These are phyloP conservation scores for Ptychoptera contaminata DNA, from an alignment of 2,888 invertebrate genomes.

Conservation along the genomic window DNA sequence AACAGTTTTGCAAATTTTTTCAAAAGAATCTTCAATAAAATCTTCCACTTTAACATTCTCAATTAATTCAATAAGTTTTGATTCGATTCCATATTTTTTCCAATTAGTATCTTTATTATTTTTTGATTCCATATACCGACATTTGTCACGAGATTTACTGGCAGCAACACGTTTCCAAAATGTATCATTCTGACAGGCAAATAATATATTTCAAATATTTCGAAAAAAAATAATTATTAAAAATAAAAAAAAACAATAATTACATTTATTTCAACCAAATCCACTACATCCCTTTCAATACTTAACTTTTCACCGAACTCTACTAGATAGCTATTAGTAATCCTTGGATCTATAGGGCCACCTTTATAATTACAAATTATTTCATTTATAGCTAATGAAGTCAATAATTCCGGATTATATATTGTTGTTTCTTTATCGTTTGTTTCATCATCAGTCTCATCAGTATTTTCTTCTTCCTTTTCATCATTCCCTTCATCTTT, in stretches of 20 bases:
- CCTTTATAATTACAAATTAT: conserved; percentile 2
- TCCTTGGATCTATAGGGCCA: background rate
- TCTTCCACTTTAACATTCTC: conserved; percentile 2
- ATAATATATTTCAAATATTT: background rate
- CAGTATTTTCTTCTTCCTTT: background rate
- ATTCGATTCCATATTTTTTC: conserved; percentile 5
- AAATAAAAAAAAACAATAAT: background rate
- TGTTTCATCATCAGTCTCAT: too few species aligned
- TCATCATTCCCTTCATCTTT: too few species aligned
- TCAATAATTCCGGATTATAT: background rate
- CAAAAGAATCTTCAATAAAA: conserved; percentile 1
- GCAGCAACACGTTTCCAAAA: conserved; percentile 7
- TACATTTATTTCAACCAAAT: conserved; percentile 5
- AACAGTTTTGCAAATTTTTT: background rate
- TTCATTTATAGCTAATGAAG: background rate
- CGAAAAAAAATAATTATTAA: background rate
- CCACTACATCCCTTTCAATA: conserved; percentile 2
- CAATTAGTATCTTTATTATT: background rate
- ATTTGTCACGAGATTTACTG: conserved; percentile 3
- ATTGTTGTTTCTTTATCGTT: background rate
- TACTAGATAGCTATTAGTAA: conserved; percentile 1
- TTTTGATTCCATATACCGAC: background rate
- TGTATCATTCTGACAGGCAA: conserved; percentile 1
- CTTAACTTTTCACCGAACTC: conserved; percentile 4
- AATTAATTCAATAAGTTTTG: conserved; percentile 6